phyloP scores from a whole-genome alignment of 1,140 invertebrate genomes.

The Aphaenogaster floridana region DNA sequence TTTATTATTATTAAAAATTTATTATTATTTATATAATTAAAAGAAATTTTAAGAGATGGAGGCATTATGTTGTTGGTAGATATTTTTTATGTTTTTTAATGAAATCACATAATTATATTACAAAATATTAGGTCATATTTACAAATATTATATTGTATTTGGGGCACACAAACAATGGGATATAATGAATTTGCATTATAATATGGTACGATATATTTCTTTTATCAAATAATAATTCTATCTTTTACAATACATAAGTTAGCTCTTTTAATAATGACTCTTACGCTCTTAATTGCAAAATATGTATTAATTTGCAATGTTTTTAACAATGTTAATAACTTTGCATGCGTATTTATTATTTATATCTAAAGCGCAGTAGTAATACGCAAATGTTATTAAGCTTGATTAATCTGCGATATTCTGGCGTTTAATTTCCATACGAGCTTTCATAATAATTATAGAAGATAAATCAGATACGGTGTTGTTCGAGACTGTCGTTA shows the following conservation, averaged over 20 bases:
- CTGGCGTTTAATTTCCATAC: conserved; percentile 50
- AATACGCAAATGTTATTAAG: conserved; percentile 48
- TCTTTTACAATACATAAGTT: background rate
- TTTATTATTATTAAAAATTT: background rate
- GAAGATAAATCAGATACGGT: conserved; percentile 56
- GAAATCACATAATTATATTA: background rate
- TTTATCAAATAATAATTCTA: background rate
- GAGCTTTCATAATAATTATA: conserved; percentile 53
- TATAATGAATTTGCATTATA: background rate
- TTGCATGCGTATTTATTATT: conserved; percentile 21
- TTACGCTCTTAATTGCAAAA: background rate
- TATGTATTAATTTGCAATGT: background rate
- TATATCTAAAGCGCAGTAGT: conserved; percentile 8
- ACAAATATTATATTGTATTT: background rate
- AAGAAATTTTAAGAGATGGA: background rate
- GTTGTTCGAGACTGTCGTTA: conserved; percentile 36
- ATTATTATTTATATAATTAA: background rate
- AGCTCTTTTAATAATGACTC: background rate
- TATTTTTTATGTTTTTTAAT: conserved; percentile 4
- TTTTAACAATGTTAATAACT: conserved; percentile 20
- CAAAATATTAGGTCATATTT: background rate
- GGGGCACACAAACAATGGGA: background rate
- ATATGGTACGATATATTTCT: background rate
- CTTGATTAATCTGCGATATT: conserved; percentile 50
- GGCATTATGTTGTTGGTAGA: background rate